Conservation (phyloP, 2,888 invertebrate species). For the Spilarctia lutea region DNA sequence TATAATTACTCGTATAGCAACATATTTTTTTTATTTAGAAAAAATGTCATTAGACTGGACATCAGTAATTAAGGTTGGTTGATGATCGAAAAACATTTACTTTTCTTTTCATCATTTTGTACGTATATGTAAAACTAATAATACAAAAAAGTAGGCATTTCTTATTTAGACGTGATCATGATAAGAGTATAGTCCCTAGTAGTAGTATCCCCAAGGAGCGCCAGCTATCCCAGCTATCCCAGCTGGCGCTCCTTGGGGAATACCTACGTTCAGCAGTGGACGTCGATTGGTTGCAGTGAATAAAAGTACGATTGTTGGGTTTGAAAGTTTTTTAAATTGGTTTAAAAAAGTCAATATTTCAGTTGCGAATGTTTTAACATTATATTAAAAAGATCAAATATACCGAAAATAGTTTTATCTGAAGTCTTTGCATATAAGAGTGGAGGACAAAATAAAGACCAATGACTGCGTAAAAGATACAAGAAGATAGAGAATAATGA, state of each 20-base stretch:
- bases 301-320: not conserved
- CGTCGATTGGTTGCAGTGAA: no score
- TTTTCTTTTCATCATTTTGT: not conserved
- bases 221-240: no score
- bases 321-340: not conserved
- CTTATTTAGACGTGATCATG: not conserved
- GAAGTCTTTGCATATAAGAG: no score
- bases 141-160: not conserved
- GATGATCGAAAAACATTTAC: not conserved
- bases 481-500: no score
- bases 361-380: no score
- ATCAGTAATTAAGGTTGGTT: not conserved
- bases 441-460: no score
- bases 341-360: not conserved
- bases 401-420: no score
- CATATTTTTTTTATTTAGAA: not conserved
- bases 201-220: no score
- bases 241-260: no score
- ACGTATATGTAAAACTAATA: not conserved
- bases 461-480: no score
- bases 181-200: no score
- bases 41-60: not conserved
- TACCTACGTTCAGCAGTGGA: no score
- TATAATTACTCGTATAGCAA: not conserved
- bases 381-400: not conserved